Evolutionary conservation across 2,888 invertebrate genomes (phyloP).

Genomic region (Empis stercorea): DNA sequence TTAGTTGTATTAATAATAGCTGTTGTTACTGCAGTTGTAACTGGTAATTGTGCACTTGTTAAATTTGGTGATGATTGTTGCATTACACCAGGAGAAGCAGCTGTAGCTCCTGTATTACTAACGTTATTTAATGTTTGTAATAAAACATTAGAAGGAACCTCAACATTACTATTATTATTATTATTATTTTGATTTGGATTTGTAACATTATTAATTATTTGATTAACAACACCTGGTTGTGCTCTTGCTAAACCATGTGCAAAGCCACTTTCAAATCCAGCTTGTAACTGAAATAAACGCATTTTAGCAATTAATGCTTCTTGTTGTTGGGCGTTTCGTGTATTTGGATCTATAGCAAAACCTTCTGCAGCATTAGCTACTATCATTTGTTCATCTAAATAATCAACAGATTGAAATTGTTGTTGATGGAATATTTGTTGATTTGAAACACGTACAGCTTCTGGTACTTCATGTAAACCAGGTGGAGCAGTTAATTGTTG

Average conservation of each 20-base stretch:
- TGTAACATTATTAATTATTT: conserved; percentile 15
- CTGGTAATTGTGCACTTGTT: not conserved
- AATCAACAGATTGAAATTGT: conserved; percentile 26
- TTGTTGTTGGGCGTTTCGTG: conserved; percentile 33
- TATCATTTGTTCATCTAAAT: conserved; percentile 29
- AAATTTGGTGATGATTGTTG: not conserved
- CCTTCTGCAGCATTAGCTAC: conserved; percentile 20
- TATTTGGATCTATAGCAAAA: conserved; percentile 31
- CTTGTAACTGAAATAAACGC: conserved; percentile 32
- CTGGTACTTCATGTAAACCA: conserved; percentile 46
- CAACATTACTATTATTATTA: conserved; percentile 5
- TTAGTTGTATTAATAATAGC: conserved; percentile 18
- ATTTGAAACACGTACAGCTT: conserved; percentile 42
- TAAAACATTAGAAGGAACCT: conserved; percentile 4
- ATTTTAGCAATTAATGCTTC: conserved; percentile 35
- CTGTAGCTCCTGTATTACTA: not conserved
- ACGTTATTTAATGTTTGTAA: not conserved
- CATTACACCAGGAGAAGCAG: not conserved
- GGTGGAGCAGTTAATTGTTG: conserved; percentile 34
- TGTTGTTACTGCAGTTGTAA: conserved; percentile 11
- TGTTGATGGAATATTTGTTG: conserved; percentile 39
- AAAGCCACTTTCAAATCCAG: conserved; percentile 33
- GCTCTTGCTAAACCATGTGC: conserved; percentile 19
- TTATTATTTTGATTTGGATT: conserved; percentile 9
- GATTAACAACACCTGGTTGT: conserved; percentile 17